Base-by-base conservation (phyloP, 2,888 invertebrate species). In the Chrysodeixis includens region DNA sequence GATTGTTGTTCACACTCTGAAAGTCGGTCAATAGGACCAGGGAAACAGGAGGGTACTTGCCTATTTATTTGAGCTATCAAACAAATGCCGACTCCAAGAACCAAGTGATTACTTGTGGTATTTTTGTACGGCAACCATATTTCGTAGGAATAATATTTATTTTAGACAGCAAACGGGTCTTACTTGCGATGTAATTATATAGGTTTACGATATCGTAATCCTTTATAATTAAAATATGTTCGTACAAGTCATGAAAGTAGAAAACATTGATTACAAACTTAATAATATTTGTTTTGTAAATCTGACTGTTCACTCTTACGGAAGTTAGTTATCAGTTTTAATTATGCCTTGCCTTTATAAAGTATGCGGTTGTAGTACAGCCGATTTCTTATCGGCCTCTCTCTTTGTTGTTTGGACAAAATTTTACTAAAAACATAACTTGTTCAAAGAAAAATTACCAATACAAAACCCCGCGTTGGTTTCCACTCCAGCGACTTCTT, bases 371-470 rank as follows among this genome's bases (percentile, higher is more conserved):
- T 10, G 18, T 18, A 18, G 18, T 8, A 46, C 46, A 49, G 16
- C 18, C n/a, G n/a, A 40, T 40, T 49, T 49, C 10, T 18, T 20
- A 20, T 0, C 18, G 8, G 10, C 16, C 3, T 18, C 20, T 35
- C 0, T 10, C 46, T 49, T 49, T 49, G 10, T 49, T 20, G 8
- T 49, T 20, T 20, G 46, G 10, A 4, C 20, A 18, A 10, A 49
- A 12, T 49, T 14, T 49, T 20, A 20, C 46, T 49, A n/a, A 40
- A 6, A n/a, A 20, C 18, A 20, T 49, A 49, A 49, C 18, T 49
- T 49, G 46, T 49, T 49, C 46, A 20, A 49, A 49, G 46, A 49
- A 49, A 49, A 49, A 20, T 49, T 49, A 49, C 9, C 9, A 20
- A 49, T 20, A 49, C 46, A 49, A 49, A 49, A 49, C 9, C 20